Base-by-base conservation (phyloP, 2,888 invertebrate genomes). In the Ennomos fuscantarius region DNA sequence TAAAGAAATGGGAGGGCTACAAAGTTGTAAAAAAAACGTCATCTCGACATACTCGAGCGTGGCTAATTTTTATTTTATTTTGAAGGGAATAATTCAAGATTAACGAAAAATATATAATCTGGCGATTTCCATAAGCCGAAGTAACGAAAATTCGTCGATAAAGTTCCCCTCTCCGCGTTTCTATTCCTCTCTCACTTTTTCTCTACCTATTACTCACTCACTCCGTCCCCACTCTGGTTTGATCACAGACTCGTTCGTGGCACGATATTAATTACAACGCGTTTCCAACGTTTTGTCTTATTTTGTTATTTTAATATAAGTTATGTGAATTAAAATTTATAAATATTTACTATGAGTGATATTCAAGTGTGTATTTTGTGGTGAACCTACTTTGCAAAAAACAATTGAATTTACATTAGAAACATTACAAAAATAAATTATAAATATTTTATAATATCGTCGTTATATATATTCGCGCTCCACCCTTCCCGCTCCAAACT, bases 381-480 rank as follows among this genome's bases (percentile, higher is more conserved):
- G 60, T 60, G 61, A 63, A 63, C 62, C 8, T 53, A 59, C 61
- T 1, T 50, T 60, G 35, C 57, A 60, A 62, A 60, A 43, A 43
- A 43, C 43, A 43, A 62, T 67, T 55, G 50, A 62, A 60, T 62
- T 67, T 62, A 60, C 55, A 31, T 10, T 58, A 58, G 51, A 63
- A 58, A 65, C 62, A 62, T 63, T 62, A 59, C 44, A 68, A 65
- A 65, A 68, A 65, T n/a, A n/a, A n/a, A n/a, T n/a, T n/a, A 31
- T 65, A 57, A 63, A 56, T 50, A 57, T 61, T 61, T 57, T 57
- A 10, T 57, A 68, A 66, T 68, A 68, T 66, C 63, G 65, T 65
- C 65, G 64, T n/a, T n/a, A n/a, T n/a, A n/a, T n/a, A n/a, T n/a
- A n/a, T n/a, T n/a, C n/a, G n/a, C n/a, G n/a, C n/a, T n/a, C n/a